Percentiles rank a stretch among this genome's conserved stretches.
phyloP scores from a whole-genome alignment of 2,113 vertebrate genomes.

The Pygoscelis antarcticus region DNA sequence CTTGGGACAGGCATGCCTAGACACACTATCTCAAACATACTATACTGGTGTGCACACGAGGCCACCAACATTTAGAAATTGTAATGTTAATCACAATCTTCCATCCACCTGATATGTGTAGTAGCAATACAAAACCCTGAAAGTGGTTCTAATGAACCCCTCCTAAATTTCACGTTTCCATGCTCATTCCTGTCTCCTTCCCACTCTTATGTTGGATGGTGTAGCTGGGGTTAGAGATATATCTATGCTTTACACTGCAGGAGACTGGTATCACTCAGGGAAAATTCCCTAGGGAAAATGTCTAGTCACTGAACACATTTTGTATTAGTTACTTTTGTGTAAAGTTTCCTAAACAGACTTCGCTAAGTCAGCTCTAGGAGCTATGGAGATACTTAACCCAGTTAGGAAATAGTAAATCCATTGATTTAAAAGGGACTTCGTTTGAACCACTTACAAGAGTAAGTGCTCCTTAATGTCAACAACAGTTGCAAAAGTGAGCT shows the following conservation, averaged over 20 bases:
- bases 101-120: accelerated
- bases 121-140: background rate
- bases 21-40: background rate
- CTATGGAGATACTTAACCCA: background rate
- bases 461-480: background rate
- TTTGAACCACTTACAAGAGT: background rate
- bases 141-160: background rate
- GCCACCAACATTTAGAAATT: background rate
- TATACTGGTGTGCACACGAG: background rate
- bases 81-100: background rate
- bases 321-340: background rate
- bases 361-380: background rate
- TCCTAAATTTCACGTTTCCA: background rate
- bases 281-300: background rate
- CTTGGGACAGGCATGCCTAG: background rate
- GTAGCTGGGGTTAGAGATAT: background rate
- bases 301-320: background rate
- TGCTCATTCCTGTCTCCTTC: background rate
- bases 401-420: background rate
- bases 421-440: background rate
- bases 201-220: background rate
- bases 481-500: background rate
- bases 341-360: background rate
- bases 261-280: background rate
- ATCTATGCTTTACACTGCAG: background rate